Evolutionary conservation across 2,113 vertebrate genomes (phyloP).

Genomic region (Serinus canaria): DNA sequence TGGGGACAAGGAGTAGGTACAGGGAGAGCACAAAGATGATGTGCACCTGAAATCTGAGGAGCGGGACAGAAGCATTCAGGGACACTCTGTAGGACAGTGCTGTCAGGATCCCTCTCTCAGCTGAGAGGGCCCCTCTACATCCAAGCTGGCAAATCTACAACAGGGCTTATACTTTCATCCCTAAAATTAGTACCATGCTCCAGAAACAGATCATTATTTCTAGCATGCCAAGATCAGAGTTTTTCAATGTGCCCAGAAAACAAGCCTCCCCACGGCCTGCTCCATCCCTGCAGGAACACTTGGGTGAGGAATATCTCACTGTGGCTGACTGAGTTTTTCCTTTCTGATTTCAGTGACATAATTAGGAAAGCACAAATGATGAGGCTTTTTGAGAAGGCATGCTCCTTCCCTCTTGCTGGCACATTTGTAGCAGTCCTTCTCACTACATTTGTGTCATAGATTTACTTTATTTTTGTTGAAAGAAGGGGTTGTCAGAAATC

Average conservation of each 20-base stretch:
- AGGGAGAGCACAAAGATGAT: background rate
- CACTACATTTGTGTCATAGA: background rate
- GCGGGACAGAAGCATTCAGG: background rate
- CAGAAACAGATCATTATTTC: background rate
- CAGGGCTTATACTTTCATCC: background rate
- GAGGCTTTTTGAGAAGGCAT: background rate
- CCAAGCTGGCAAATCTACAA: background rate
- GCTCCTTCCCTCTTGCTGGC: background rate
- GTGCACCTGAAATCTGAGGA: background rate
- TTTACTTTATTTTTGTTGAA: constrained; percentile 57
- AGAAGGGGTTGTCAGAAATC: constrained; percentile 33
- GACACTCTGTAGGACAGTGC: background rate
- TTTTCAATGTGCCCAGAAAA: background rate
- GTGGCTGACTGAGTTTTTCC: background rate
- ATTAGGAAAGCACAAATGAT: constrained; percentile 4
- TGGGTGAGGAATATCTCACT: background rate
- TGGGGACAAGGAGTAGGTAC: background rate
- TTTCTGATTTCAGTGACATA: constrained; percentile 1
- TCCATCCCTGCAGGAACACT: background rate
- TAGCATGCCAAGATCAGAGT: background rate
- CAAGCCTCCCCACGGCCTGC: background rate
- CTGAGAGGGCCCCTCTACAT: background rate
- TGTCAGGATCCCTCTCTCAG: background rate
- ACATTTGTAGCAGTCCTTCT: background rate
- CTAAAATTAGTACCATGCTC: background rate